Conservation (phyloP, 2,113 vertebrate species). For the Copsychus sechellarum region DNA sequence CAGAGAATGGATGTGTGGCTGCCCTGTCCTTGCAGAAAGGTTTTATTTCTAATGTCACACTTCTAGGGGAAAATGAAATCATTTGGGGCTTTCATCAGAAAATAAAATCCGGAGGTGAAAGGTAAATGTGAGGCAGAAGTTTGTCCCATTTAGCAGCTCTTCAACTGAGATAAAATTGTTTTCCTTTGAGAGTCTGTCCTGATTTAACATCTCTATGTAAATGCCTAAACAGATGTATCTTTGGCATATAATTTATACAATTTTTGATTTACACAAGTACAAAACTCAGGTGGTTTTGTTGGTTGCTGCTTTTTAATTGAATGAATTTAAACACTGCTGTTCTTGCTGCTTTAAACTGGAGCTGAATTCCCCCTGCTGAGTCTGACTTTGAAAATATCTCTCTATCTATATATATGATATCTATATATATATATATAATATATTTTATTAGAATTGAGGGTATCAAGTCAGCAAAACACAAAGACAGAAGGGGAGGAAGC, state of each 20-base stretch:
- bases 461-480: constrained; percentile 14
- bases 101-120: background rate
- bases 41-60: background rate
- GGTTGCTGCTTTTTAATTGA: background rate
- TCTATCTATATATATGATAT: background rate
- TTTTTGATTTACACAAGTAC: background rate
- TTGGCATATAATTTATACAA: background rate
- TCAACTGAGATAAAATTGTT: background rate
- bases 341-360: background rate
- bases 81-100: background rate
- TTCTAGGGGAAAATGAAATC: background rate
- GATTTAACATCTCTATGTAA: background rate
- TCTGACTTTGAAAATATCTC: background rate
- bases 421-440: background rate
- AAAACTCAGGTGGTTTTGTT: background rate
- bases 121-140: background rate
- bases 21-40: background rate
- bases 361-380: background rate
- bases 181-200: background rate
- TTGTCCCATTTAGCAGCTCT: background rate
- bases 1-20: background rate
- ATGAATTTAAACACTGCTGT: background rate
- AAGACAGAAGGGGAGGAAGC: background rate
- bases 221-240: background rate
- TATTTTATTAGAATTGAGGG: background rate